Evolutionary conservation across 2,797 vertebrate genomes (phyloP).

Genomic region (Sus cebifrons): DNA sequence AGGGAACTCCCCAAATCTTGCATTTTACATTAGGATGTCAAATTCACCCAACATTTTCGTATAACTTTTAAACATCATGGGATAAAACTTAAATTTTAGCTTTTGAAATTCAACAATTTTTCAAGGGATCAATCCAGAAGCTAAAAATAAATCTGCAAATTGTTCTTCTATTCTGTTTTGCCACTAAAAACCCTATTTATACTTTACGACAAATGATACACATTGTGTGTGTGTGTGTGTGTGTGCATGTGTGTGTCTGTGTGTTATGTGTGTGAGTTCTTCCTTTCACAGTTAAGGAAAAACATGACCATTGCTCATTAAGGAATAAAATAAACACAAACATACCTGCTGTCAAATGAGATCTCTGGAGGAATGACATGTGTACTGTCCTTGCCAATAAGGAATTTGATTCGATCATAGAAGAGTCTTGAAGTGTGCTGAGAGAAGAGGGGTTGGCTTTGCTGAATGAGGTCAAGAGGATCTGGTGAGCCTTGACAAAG

Average conservation of each 20-base stretch:
- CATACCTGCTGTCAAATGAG: slow-evolving; percentile 96
- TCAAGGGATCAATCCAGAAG: slow-evolving; percentile 36
- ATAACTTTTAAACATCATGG: slow-evolving; percentile 41
- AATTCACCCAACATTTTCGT: slow-evolving; percentile 46
- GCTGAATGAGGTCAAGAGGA: slow-evolving; percentile 96
- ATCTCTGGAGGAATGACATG: slow-evolving; percentile 96
- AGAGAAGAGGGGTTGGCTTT: slow-evolving; percentile 92
- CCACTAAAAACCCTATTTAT: neutral
- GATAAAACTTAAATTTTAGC: slow-evolving; percentile 54
- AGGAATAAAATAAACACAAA: slow-evolving; percentile 70
- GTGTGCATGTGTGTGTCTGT: neutral
- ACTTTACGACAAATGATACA: slow-evolving; percentile 9
- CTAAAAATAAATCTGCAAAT: slow-evolving; percentile 40
- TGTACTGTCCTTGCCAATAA: slow-evolving; percentile 96
- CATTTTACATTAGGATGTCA: slow-evolving; percentile 41
- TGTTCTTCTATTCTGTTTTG: slow-evolving; percentile 11
- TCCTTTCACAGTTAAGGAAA: slow-evolving; percentile 66
- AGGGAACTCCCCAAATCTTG: neutral
- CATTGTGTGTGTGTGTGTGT: neutral
- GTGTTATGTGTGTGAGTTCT: neutral
- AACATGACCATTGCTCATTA: slow-evolving; percentile 42
- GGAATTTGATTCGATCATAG: slow-evolving; percentile 96
- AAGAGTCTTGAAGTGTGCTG: slow-evolving; percentile 93
- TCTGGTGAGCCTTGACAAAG: slow-evolving; percentile 97
- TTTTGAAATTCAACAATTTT: slow-evolving; percentile 67